A percentile compares a stretch with the other conserved stretches of the same genome.
Conservation (phyloP, 2,797 vertebrate genomes). For the Antennarius maculatus region DNA sequence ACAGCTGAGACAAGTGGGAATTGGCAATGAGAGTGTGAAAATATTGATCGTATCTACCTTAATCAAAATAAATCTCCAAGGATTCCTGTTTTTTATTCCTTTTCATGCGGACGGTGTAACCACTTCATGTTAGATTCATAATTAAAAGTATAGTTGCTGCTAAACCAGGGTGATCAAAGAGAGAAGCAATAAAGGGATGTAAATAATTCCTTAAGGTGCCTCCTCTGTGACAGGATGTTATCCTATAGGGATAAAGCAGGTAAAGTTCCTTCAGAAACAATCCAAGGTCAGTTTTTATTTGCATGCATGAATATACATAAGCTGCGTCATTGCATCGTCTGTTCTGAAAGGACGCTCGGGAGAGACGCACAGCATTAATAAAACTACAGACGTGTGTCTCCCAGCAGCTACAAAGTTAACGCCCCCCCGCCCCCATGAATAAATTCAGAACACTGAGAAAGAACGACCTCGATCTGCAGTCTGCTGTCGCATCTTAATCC, state of each 20-base stretch:
- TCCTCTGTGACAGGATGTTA: background rate
- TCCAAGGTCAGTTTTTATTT: conserved; percentile 41
- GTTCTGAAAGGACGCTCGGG: conserved; percentile 7
- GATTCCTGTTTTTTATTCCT: too few species aligned
- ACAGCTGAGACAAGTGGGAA: too few species aligned
- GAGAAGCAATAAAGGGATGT: too few species aligned
- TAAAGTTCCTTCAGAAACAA: conserved; percentile 19
- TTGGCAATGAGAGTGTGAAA: too few species aligned
- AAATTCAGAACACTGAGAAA: conserved; percentile 11
- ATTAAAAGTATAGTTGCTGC: too few species aligned
- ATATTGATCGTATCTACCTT: too few species aligned
- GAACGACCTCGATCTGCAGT: conserved; percentile 17
- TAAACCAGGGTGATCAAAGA: too few species aligned
- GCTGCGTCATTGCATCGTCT: conserved; percentile 3
- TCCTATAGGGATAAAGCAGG: background rate
- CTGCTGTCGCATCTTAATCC: conserved; percentile 29
- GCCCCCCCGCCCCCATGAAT: background rate
- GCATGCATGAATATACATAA: conserved; percentile 69
- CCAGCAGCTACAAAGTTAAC: conserved; percentile 1
- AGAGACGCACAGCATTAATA: conserved; percentile 49
- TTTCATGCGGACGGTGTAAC: too few species aligned
- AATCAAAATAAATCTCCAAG: too few species aligned
- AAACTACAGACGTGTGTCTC: conserved; percentile 25
- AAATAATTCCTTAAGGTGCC: too few species aligned
- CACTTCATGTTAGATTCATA: too few species aligned